phyloP scores from a whole-genome alignment of 2,888 invertebrate genomes.

The Spialia ferax region DNA sequence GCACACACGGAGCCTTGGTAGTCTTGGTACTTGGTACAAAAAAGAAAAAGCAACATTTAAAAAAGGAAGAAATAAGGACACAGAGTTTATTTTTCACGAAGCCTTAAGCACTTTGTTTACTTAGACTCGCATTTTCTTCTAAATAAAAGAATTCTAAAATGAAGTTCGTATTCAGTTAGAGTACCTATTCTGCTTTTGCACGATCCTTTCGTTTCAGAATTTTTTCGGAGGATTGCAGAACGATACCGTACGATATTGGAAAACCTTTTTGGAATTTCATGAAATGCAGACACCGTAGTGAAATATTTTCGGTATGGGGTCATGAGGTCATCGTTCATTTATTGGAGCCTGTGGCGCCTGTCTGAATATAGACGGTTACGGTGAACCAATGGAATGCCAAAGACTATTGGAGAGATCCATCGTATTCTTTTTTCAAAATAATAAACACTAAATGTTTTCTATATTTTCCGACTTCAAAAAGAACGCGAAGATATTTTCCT shows the following conservation, averaged over 20 bases:
- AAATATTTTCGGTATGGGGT: not conserved
- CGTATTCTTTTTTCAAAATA: too few species aligned
- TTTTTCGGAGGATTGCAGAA: not conserved
- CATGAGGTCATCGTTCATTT: slow-evolving; percentile 22
- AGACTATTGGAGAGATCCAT: too few species aligned
- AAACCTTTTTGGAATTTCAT: slow-evolving; percentile 13
- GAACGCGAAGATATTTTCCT: too few species aligned
- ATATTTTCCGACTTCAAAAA: too few species aligned
- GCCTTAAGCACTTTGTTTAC: slow-evolving; percentile 7
- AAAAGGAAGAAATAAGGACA: not conserved
- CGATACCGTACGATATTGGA: not conserved
- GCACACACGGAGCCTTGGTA: too few species aligned
- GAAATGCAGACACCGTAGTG: not conserved
- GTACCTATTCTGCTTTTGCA: slow-evolving; percentile 1
- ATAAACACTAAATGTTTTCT: too few species aligned
- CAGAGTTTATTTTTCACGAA: not conserved
- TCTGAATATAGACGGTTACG: slow-evolving; percentile 17
- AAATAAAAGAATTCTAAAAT: slow-evolving; percentile 13
- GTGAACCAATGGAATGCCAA: slow-evolving; percentile 1
- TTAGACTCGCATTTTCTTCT: slow-evolving; percentile 4
- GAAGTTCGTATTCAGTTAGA: slow-evolving; percentile 1
- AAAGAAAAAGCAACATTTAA: too few species aligned
- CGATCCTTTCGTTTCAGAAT: not conserved
- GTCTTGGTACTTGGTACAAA: too few species aligned
- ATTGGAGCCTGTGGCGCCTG: slow-evolving; percentile 13